Conservation (phyloP, 2,888 invertebrate species). For the Thera britannica region DNA sequence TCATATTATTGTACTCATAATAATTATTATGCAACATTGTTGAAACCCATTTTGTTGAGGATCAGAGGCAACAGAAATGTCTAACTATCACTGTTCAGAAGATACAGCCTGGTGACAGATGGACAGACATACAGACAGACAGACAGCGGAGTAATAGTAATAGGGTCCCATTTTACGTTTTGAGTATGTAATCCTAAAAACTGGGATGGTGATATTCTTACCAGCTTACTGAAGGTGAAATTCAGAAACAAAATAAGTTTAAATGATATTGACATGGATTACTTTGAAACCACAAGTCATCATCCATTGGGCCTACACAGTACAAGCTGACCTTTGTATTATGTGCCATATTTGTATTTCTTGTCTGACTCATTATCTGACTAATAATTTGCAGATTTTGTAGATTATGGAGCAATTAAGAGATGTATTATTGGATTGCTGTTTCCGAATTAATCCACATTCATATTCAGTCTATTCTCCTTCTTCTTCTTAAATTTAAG, state of each 20-base stretch:
- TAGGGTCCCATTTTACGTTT: no score
- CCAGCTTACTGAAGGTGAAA: neutral
- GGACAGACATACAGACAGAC: no score
- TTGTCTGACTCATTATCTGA: slow-evolving; percentile 21
- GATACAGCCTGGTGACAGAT: no score
- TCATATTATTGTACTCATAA: neutral
- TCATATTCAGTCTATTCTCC: no score
- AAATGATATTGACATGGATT: neutral
- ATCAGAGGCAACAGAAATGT: no score
- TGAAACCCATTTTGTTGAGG: neutral
- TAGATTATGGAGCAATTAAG: slow-evolving; percentile 3
- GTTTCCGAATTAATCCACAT: no score
- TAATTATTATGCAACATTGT: neutral
- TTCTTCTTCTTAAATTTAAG: no score
- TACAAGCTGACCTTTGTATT: slow-evolving; percentile 16
- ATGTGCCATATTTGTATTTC: slow-evolving; percentile 17
- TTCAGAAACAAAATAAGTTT: neutral
- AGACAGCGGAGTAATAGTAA: no score
- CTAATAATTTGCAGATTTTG: slow-evolving; percentile 19
- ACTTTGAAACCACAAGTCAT: slow-evolving; percentile 11
- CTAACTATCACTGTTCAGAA: no score
- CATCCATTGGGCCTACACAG: slow-evolving; percentile 4
- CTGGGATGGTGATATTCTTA: no score
- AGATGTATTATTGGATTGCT: neutral
- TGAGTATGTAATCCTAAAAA: no score